Base-by-base conservation (phyloP, 2,113 vertebrate genomes). In the Psilopogon haemacephalus region DNA sequence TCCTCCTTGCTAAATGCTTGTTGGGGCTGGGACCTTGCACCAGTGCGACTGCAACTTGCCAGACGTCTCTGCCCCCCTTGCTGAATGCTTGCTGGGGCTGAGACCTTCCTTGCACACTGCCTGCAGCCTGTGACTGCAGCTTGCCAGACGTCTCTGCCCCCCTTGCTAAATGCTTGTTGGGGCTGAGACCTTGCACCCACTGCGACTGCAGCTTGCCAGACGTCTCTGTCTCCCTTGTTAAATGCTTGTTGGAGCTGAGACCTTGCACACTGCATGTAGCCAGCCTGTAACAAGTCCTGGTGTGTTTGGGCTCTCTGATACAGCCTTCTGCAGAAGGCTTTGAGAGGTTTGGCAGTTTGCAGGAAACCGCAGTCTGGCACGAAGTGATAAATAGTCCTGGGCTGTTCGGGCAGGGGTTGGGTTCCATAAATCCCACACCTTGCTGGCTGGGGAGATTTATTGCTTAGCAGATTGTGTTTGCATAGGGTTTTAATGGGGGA, bases 11-110 rank as follows among this genome's bases (percentile, higher is more conserved):
- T 54, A 23, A 80, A 24, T 78, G n/a, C 5, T 5, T 16, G 19
- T 26, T 0, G 1, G 24, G 33, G 20, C 46, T 76, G n/a, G 32
- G 23, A 5, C 5, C 19, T 40, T 12, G 12, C 28, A 6, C 32
- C n/a, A n/a, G n/a, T n/a, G 21, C 16, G 23, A 44, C 42, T 44
- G 42, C 42, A 44, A 16, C 44, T 42, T 48, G 8, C 48, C 30
- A 19, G 63, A 20, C 30, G 12, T 10, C 21, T 32, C 16, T 59
- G 46, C 35, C 76, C 16, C 0, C 84, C 9, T n/a, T 54, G 37
- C 28, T 54, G 20, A 80, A 24, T 78, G n/a, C 5, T 5, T 16
- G 19, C 21, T 0, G 1, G 24, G 33, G 20, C 46, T 76, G n/a
- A 35, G 23, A 5, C n/a, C n/a, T n/a, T n/a, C 5, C 19, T 40